Base-by-base conservation (phyloP, 2,113 vertebrate genomes). In the Heterotilapia buettikoferi region DNA sequence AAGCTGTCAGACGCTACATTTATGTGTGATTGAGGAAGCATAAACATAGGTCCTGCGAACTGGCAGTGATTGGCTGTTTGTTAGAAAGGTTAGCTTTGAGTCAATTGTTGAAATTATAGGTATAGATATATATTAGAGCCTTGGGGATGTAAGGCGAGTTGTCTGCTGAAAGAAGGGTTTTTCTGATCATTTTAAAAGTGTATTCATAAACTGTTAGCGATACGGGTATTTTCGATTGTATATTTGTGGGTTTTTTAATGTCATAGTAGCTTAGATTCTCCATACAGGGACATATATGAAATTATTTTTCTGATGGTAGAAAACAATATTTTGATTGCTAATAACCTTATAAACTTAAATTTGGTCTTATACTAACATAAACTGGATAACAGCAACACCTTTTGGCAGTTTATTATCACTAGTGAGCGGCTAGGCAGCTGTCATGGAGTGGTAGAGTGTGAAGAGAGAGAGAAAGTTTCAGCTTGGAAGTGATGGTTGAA, bases 401-500 rank as follows among this genome's bases (percentile, higher is more conserved):
- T 38, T 57, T 21, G 29, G 53, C 9, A 36, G 21, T 84, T 88
- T 53, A 11, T 24, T 73, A 87, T 63, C 54, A 68, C 10, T 68
- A 45, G n/a, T 84, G 89, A 86, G 10, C 0, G 3, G 43, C 71
- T 56, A 76, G 76, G 50, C 50, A 52, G 79, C 52, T 68, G 59
- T 84, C 59, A 78, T 50, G 16, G 18, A 68, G 61, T 54, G 47
- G 16, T 26, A 52, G 63, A 85, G 24, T 24, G 16, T 83, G 86
- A 89, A 83, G 82, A 86, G 59, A 89, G 79, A 82, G 82, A 82
- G 86, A 86, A 87, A 80, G 91, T 59, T 76, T 78, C 47, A 82
- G 80, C 56, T 40, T 38, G 24, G 66, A 38, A 63, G 84, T 80
- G 89, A 88, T 81, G 80, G 54, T 68, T 86, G 38, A 92, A 85